These are phyloP conservation scores for Machimus atricapillus DNA, from an alignment of 2,888 invertebrate genomes.

Conservation along the genomic window DNA sequence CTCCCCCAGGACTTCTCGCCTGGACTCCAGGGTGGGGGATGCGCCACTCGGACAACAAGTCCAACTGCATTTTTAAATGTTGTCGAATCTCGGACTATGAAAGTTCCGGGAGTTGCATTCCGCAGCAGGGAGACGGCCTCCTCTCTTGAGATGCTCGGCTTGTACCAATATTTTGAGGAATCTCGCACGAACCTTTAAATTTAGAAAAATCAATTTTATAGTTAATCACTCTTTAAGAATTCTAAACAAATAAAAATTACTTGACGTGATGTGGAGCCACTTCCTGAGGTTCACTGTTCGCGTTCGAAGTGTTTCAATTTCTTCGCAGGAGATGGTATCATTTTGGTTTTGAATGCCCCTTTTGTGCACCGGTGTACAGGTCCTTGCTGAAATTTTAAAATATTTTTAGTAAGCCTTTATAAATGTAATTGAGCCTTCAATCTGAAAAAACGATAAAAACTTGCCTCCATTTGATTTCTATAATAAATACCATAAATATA, in stretches of 20 bases:
- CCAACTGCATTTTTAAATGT: conserved; percentile 82
- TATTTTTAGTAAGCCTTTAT: neutral
- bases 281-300: conserved; percentile 73
- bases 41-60: conserved; percentile 88
- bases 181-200: conserved; percentile 80
- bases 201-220: neutral
- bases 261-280: conserved; percentile 89
- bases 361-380: conserved; percentile 65
- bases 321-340: conserved; percentile 54
- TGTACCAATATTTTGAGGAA: conserved; percentile 97
- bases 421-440: neutral
- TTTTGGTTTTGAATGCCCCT: conserved; percentile 51
- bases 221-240: neutral
- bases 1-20: no score
- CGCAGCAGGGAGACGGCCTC: conserved; percentile 92
- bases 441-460: neutral
- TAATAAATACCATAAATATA: no score
- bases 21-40: conserved; percentile 78
- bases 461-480: neutral
- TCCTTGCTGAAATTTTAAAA: conserved; percentile 64
- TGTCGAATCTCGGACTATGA: conserved; percentile 94
- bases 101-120: conserved; percentile 89
- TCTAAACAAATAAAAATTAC: conserved; percentile 45
- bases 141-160: conserved; percentile 92
- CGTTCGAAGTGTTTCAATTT: conserved; percentile 65